Evolutionary conservation across 2,888 invertebrate species (phyloP), one percentile per base, ranked within the genome.

Genomic region (Tetranychus truncatus): DNA sequence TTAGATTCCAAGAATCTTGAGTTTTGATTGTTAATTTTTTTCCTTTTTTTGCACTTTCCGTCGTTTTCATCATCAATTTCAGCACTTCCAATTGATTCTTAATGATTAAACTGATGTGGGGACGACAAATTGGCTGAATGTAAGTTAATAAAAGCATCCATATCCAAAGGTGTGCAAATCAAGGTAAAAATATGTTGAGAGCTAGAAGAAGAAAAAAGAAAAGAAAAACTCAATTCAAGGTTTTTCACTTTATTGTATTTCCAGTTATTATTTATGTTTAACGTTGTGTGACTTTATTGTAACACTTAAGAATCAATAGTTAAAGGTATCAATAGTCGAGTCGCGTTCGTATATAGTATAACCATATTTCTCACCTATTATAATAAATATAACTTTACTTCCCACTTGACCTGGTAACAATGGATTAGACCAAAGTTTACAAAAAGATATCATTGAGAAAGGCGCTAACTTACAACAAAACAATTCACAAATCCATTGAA

Each of bases 251-350:
- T 55, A 55, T 55, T 15, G 15, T 55, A 55, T 55, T 55, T 9
- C 9, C 0, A 15, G 15, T 55, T 9, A 55, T 55, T 55, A 55
- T 55, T 55, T 55, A 55, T 55, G 55, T 55, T 55, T 55, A 55
- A 55, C 55, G 55, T 55, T 55, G 55, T 55, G 55, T 55, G 55
- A 55, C 55, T 55, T 55, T 55, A 55, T 55, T 55, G 55, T 55
- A 55, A 55, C 55, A 55, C 9, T 55, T 55, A 15, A 7, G 55
- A 15, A 15, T 9, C 55, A 55, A 55, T 15, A 55, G 55, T 15
- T 55, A 55, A 11, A 15, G 55, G 9, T 15, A 55, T 55, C 9
- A 15, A 15, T 55, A 15, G 55, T 15, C 55, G 11, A 15, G 15
- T 55, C 55, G 11, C 9, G 15, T 55, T 55, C 11, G 55, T 55